Base-by-base conservation (phyloP, 2,888 invertebrate species). In the Elegia similella region DNA sequence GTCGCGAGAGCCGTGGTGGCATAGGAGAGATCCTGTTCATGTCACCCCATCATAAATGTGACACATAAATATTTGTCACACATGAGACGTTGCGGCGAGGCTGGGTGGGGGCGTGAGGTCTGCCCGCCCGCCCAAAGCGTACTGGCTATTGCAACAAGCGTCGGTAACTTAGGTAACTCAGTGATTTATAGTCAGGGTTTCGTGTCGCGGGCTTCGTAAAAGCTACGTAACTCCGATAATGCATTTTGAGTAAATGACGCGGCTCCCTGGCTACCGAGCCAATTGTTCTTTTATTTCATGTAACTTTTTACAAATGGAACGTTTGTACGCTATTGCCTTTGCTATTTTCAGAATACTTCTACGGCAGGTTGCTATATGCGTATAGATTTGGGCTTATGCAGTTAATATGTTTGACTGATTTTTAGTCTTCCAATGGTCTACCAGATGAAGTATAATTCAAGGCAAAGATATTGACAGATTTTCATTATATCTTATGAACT, bases 71-170 rank as follows among this genome's bases (percentile, higher is more conserved):
- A 60, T 68, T 64, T 63, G 67, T 62, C 63, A 66, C 66, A 69
- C 65, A 73, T 65, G 57, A 56, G 61, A 55, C 68, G 69, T 66
- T 34, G 7, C 6, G 32, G 15, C n/a, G 34, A 16, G 12, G 12
- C 3, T 1, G 46, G n/a, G 29, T 23, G 13, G 1, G 30, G 54
- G 44, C 73, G 68, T 61, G 63, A 67, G 65, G 62, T 65, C 62
- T 78, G 86, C 74, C 80, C 80, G 82, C 87, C 84, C 84, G 80
- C 82, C 79, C 82, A 64, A 61, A 66, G 88, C 88, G 87, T 82
- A 64, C 70, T 73, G 68, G 42, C 38, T 32, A 60, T 58, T 59
- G 55, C 56, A 61, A 57, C 55, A 59, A 61, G 61, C 66, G 59
- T 66, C 63, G 66, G 70, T 73, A 72, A 72, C 70, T 66, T 67